Percentiles rank a stretch among this genome's conserved stretches.
These are phyloP conservation scores for Macrosteles quadrilineatus DNA, from an alignment of 1,140 invertebrate species.

Conservation along the genomic window DNA sequence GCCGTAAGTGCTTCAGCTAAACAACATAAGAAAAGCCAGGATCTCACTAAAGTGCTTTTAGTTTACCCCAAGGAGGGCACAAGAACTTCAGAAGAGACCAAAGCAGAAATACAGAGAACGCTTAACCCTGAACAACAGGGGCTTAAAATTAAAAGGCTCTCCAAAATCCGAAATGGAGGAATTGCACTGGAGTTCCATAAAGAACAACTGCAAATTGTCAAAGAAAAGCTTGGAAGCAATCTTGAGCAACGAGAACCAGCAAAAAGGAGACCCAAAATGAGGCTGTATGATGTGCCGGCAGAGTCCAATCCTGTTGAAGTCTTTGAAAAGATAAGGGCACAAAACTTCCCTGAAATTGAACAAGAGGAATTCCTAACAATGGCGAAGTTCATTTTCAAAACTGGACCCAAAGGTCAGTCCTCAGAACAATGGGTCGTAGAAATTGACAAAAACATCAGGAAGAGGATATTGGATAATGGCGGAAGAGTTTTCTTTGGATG, in stretches of 20 bases:
- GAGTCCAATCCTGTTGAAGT: background rate
- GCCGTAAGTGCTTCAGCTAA: too few relatives aligned
- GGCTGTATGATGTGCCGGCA: background rate
- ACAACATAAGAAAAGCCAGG: too few relatives aligned
- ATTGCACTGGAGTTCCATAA: background rate
- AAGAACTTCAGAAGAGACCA: too few relatives aligned
- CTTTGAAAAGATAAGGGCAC: background rate
- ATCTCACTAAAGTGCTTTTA: too few relatives aligned
- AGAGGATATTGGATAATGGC: background rate
- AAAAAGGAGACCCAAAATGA: background rate
- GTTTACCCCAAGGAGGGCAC: too few relatives aligned
- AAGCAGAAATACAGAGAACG: too few relatives aligned
- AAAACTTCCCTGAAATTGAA: background rate
- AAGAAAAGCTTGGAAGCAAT: background rate
- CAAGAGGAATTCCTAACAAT: background rate
- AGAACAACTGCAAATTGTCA: background rate
- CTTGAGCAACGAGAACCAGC: background rate
- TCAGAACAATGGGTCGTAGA: background rate
- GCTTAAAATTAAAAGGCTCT: background rate
- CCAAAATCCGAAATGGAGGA: background rate
- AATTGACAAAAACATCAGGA: background rate
- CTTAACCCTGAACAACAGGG: too few relatives aligned
- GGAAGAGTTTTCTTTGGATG: background rate
- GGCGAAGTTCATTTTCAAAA: too few relatives aligned
- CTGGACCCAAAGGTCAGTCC: background rate